phyloP scores from a whole-genome alignment of 2,113 vertebrate species.

The Puma concolor region DNA sequence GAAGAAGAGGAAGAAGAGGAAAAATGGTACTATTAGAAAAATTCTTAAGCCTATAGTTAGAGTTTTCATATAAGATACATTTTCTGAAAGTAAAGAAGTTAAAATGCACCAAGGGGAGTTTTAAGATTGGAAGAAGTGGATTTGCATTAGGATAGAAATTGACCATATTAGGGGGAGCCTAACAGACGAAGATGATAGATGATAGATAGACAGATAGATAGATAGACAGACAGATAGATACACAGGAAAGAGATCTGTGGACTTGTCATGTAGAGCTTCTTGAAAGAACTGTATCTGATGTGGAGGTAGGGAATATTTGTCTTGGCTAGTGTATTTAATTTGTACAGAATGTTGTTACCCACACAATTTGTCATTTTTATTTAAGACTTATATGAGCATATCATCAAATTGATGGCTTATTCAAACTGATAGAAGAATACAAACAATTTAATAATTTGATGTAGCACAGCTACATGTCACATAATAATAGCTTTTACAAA shows the following conservation, averaged over 20 bases:
- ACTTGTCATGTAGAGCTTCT: background rate
- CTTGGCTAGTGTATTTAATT: background rate
- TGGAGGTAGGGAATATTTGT: background rate
- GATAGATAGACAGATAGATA: background rate
- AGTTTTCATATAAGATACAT: rapidly evolving
- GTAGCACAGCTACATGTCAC: background rate
- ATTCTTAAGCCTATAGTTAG: background rate
- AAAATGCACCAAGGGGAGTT: background rate
- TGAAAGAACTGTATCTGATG: background rate
- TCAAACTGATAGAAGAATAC: constrained; percentile 18
- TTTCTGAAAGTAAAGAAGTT: background rate
- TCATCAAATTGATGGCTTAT: background rate
- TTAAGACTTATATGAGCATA: background rate
- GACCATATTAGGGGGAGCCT: background rate
- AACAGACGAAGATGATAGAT: background rate
- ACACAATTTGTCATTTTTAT: constrained; percentile 31
- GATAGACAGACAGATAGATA: background rate
- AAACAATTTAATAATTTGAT: constrained; percentile 57
- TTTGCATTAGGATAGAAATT: background rate
- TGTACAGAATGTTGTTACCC: background rate
- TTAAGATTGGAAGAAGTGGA: background rate
- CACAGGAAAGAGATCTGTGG: background rate
- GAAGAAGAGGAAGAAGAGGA: too few species aligned
- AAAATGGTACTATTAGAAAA: background rate
- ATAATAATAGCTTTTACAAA: constrained; percentile 46